Conservation (phyloP, 2,113 vertebrate species). For the Gymnorhina tibicen region DNA sequence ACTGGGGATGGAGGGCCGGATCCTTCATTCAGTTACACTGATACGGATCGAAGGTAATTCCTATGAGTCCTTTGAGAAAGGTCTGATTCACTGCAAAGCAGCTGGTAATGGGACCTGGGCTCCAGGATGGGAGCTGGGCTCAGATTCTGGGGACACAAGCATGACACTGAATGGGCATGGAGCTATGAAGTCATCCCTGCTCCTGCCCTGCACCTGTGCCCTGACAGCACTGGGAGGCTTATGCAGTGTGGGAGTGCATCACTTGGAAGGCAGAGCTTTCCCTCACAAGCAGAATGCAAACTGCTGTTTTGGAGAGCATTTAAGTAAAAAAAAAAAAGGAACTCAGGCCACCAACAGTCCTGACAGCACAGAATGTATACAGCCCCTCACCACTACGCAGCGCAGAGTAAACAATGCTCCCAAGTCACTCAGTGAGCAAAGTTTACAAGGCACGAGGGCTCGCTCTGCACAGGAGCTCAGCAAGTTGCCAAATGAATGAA, state of each 20-base stretch:
- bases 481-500: not conserved
- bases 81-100: not conserved
- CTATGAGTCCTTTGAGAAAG: not conserved
- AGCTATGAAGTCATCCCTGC: not conserved
- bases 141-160: fast-evolving
- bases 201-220: not conserved
- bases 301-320: not conserved
- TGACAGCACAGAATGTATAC: not conserved
- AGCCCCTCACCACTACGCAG: fast-evolving
- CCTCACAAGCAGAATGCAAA: not conserved
- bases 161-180: not conserved
- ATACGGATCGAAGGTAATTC: not conserved
- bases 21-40: not conserved
- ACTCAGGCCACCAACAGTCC: not conserved
- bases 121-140: not conserved
- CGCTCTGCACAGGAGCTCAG: not conserved
- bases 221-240: not conserved
- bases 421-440: not conserved
- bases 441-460: not conserved
- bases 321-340: not conserved
- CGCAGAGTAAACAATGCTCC: not conserved
- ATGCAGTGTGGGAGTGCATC: not conserved
- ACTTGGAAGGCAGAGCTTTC: not conserved
- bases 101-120: not conserved
- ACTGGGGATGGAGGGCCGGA: not conserved